phyloP scores from a whole-genome alignment of 2,113 vertebrate genomes.

The Ariopsis seemanni region DNA sequence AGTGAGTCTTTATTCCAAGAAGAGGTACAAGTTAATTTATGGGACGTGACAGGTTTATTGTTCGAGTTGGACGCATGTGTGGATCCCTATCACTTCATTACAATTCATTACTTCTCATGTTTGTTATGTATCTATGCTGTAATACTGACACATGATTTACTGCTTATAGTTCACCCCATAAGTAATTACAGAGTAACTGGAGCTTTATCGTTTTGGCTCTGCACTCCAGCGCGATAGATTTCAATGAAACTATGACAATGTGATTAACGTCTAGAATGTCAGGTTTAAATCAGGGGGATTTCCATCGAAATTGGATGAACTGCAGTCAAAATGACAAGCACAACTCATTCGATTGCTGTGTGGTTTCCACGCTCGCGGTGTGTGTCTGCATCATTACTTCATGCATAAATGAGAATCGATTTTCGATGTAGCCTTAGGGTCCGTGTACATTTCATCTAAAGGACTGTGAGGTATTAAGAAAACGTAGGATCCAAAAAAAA shows the following conservation, averaged over 20 bases:
- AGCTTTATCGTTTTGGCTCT: background rate
- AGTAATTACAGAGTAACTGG: slow-evolving; percentile 21
- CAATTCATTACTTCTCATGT: slow-evolving; percentile 1
- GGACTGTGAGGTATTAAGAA: background rate
- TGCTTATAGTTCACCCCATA: background rate
- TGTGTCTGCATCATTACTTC: background rate
- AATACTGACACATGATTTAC: slow-evolving; percentile 17
- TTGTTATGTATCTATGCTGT: slow-evolving; percentile 21
- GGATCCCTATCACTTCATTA: slow-evolving; percentile 1
- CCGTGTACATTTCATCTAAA: background rate
- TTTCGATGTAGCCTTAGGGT: background rate
- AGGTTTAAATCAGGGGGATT: slow-evolving; percentile 18
- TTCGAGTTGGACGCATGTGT: background rate
- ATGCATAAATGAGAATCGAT: background rate
- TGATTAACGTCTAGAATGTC: background rate
- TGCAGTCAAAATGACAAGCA: background rate
- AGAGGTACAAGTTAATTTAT: slow-evolving; percentile 5
- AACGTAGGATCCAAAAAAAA: background rate
- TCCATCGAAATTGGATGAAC: background rate
- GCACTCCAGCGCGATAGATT: background rate
- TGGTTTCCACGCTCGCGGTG: background rate
- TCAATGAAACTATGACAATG: background rate
- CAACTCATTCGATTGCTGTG: background rate
- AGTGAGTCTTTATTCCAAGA: background rate
- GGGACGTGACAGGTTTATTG: slow-evolving; percentile 13